Percentiles rank a stretch among this genome's conserved stretches.
Evolutionary conservation across 2,113 vertebrate species (phyloP).

Genomic region (Hystrix cristata): DNA sequence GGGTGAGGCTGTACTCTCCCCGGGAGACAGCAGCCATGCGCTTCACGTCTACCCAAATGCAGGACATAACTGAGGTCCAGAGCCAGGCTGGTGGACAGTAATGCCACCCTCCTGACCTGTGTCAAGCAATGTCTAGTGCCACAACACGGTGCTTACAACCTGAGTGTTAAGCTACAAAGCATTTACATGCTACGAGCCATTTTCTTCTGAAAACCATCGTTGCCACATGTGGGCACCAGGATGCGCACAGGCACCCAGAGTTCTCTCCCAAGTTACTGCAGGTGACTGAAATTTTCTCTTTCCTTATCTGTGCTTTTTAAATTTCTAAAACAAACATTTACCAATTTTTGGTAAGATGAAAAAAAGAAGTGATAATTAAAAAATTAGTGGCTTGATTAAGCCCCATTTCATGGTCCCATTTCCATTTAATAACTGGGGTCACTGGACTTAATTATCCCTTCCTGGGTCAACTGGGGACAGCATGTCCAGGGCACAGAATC

Average conservation of each 20-base stretch:
- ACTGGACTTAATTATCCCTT: constrained; percentile 76
- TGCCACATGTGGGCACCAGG: neutral
- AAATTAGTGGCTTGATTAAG: constrained; percentile 2
- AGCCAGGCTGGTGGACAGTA: neutral
- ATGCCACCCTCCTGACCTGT: neutral
- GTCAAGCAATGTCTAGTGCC: too few relatives aligned
- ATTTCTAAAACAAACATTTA: neutral
- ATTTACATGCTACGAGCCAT: neutral
- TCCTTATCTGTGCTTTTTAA: constrained; percentile 11
- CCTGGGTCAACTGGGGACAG: constrained; percentile 43
- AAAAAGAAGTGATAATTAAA: constrained; percentile 44
- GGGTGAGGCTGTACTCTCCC: neutral
- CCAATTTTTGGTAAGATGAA: constrained; percentile 16
- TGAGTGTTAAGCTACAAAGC: neutral
- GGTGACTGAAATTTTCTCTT: constrained; percentile 24
- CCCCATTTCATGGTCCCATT: neutral
- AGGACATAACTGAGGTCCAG: neutral
- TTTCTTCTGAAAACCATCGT: neutral
- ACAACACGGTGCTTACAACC: neutral
- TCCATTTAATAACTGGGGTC: constrained; percentile 61
- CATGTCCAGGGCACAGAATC: constrained; percentile 72
- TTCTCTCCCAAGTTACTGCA: neutral
- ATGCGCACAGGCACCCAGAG: neutral
- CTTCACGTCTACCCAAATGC: neutral
- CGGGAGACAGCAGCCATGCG: neutral